phyloP scores from a whole-genome alignment of 92 coral and sea anemone species.

The Montipora capitata region DNA sequence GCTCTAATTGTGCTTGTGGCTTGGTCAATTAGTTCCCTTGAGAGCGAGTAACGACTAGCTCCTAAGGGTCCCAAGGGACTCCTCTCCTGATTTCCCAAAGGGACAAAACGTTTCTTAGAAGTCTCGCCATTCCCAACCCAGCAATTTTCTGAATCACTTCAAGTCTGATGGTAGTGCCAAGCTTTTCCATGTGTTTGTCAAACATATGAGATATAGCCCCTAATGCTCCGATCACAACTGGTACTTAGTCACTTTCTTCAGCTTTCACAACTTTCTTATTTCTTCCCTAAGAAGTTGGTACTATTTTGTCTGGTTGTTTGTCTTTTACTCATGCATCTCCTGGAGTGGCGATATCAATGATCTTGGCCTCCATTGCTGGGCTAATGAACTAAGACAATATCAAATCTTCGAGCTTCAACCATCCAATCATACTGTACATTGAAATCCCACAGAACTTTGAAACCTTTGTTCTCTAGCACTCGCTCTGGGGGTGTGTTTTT shows the following conservation, averaged over 20 bases:
- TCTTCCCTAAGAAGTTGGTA: slow-evolving; percentile 17
- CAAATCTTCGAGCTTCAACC: background rate
- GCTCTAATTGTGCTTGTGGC: too few relatives aligned
- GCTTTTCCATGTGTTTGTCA: slow-evolving; percentile 11
- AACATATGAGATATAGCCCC: slow-evolving; percentile 21
- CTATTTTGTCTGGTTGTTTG: background rate
- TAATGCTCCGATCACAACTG: slow-evolving; percentile 3
- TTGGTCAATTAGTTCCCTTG: too few relatives aligned
- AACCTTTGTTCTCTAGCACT: slow-evolving; percentile 5
- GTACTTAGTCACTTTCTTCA: slow-evolving; percentile 11
- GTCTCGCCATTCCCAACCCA: background rate
- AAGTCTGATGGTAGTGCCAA: background rate
- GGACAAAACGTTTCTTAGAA: background rate
- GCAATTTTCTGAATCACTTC: background rate
- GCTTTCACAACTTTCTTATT: slow-evolving; percentile 9
- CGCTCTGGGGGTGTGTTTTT: slow-evolving; percentile 11
- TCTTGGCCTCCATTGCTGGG: background rate
- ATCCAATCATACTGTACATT: background rate
- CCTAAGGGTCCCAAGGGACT: too few relatives aligned
- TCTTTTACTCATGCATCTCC: slow-evolving; percentile 7
- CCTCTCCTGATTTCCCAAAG: too few relatives aligned
- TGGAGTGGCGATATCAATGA: slow-evolving; percentile 6
- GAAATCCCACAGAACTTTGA: slow-evolving; percentile 1
- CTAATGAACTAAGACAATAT: slow-evolving; percentile 2
- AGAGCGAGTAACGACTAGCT: too few relatives aligned